Evolutionary conservation across 2,888 invertebrate species (phyloP).

Genomic region (Heliconius sara): DNA sequence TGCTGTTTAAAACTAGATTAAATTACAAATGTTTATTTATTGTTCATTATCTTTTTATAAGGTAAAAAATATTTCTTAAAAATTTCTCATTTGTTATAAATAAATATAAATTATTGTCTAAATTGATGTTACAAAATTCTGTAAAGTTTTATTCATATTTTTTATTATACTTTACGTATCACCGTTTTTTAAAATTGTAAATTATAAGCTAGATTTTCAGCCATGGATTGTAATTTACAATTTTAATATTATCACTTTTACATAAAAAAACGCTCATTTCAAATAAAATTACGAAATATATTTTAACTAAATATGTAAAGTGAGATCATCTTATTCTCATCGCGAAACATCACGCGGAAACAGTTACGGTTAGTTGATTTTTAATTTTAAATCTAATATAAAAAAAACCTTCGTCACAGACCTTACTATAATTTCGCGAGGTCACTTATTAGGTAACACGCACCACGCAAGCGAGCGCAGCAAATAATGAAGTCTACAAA

Average conservation of each 20-base stretch:
- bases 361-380: conserved; percentile 40
- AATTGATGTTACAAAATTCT: too few species aligned
- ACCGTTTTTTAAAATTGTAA: too few species aligned
- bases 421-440: conserved; percentile 57
- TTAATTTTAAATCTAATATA: conserved; percentile 37
- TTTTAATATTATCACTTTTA: not conserved
- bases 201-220: not conserved
- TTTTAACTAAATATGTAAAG: conserved; percentile 1
- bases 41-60: not conserved
- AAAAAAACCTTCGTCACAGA: conserved; percentile 44
- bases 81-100: not conserved
- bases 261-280: not conserved
- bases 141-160: too few species aligned
- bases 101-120: too few species aligned
- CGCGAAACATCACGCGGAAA: conserved; percentile 36
- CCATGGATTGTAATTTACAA: not conserved
- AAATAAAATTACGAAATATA: not conserved
- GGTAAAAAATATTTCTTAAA: not conserved
- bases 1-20: conserved; percentile 5
- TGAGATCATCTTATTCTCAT: conserved; percentile 19
- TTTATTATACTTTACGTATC: too few species aligned
- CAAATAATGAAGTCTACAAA: conserved; percentile 72
- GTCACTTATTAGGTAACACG: conserved; percentile 69
- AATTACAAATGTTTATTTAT: not conserved
- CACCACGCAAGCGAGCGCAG: conserved; percentile 67